A percentile compares a stretch with the other conserved stretches of the same genome.
These are phyloP conservation scores for Tragopan temminckii DNA, from an alignment of 2,797 vertebrate genomes.

Conservation along the genomic window DNA sequence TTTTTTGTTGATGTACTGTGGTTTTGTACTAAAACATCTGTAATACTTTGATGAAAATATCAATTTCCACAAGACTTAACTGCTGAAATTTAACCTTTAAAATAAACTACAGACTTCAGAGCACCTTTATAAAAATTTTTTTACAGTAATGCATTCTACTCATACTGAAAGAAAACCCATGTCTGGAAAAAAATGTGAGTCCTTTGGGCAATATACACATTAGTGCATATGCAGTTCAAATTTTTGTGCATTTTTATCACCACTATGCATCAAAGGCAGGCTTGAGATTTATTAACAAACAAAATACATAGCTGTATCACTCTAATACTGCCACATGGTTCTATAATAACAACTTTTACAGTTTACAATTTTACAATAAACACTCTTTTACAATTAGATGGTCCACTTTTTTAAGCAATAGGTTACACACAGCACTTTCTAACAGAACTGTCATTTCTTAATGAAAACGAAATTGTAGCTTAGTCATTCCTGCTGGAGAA, in stretches of 20 bases:
- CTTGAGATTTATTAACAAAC: neutral
- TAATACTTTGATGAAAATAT: neutral
- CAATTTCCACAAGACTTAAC: neutral
- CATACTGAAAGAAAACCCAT: neutral
- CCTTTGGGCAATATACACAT: neutral
- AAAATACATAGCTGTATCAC: neutral
- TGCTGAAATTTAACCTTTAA: neutral
- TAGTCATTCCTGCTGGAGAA: neutral
- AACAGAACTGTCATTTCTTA: constrained; percentile 16
- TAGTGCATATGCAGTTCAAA: neutral
- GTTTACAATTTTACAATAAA: constrained; percentile 9
- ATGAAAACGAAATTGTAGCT: constrained; percentile 21
- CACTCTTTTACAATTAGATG: neutral
- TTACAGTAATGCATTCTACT: neutral
- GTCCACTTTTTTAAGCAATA: neutral
- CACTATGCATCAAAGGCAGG: neutral
- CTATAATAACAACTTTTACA: constrained; percentile 38
- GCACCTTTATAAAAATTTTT: neutral
- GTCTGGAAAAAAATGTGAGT: neutral
- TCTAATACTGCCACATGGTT: neutral
- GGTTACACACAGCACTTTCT: constrained; percentile 32
- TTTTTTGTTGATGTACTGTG: neutral
- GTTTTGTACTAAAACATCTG: neutral
- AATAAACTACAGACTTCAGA: neutral
- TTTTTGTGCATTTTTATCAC: neutral